These are phyloP conservation scores for Paragorgia papillata DNA, from an alignment of 92 coral and sea anemone species.

Conservation along the genomic window DNA sequence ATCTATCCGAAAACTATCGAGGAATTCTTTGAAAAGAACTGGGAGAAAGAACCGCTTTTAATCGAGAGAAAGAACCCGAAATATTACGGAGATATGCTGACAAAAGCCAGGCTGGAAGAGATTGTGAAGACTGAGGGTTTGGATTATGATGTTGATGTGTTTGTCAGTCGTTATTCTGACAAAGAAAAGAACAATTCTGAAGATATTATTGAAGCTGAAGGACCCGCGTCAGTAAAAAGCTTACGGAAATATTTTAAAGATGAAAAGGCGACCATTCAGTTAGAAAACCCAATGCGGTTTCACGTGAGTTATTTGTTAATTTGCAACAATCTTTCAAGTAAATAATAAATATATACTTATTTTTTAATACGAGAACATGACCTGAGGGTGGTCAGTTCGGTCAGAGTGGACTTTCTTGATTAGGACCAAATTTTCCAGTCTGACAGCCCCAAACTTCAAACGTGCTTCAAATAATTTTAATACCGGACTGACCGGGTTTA, in stretches of 20 bases:
- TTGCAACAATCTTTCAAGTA: too few relatives aligned
- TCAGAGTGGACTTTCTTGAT: too few relatives aligned
- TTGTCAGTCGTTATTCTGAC: conserved; percentile 71
- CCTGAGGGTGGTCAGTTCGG: too few relatives aligned
- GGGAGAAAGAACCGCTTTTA: conserved; percentile 90
- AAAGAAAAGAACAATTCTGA: conserved; percentile 83
- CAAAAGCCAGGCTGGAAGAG: conserved; percentile 66
- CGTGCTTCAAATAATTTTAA: too few relatives aligned
- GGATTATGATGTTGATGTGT: conserved; percentile 70
- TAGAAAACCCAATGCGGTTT: conserved; percentile 87
- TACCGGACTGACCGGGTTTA: too few relatives aligned
- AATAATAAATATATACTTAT: too few relatives aligned
- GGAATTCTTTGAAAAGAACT: conserved; percentile 71
- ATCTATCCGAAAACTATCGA: conserved; percentile 66
- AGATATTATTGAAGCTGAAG: conserved; percentile 59
- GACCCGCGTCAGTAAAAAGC: conserved; percentile 52
- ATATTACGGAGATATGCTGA: conserved; percentile 69
- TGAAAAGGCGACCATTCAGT: conserved; percentile 68
- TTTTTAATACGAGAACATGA: too few relatives aligned
- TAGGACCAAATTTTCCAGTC: too few relatives aligned
- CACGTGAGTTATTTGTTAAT: conserved; percentile 60
- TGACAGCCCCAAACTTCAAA: too few relatives aligned
- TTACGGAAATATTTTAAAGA: conserved; percentile 70
- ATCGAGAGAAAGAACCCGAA: conserved; percentile 69
- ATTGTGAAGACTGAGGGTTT: conserved; percentile 70